Evolutionary conservation across 2,797 vertebrate species (phyloP).

Genomic region (Sebastes hubbsi): DNA sequence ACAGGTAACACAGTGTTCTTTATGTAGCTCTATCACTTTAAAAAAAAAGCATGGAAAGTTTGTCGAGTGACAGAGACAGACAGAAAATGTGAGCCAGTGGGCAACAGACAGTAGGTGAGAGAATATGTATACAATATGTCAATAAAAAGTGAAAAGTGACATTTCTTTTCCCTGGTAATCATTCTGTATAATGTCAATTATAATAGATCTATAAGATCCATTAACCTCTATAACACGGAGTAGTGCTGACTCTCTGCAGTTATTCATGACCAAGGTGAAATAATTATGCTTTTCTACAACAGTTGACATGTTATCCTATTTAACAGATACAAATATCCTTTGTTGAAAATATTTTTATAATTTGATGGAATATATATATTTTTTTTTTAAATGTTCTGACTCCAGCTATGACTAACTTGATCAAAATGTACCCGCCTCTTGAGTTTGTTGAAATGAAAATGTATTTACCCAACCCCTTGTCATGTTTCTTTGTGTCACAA

Average conservation of each 20-base stretch:
- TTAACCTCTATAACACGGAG: background rate
- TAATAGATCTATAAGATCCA: background rate
- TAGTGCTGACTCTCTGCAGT: background rate
- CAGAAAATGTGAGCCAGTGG: background rate
- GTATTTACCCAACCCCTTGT: background rate
- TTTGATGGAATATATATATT: background rate
- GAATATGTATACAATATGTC: background rate
- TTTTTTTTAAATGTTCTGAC: too few relatives aligned
- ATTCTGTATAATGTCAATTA: background rate
- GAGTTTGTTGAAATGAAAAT: background rate
- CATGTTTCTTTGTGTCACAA: background rate
- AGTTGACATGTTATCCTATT: background rate
- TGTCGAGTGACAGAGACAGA: background rate
- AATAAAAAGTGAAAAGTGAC: background rate
- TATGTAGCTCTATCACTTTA: background rate
- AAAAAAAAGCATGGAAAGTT: background rate
- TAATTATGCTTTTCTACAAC: background rate
- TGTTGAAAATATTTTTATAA: background rate
- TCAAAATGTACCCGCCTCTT: background rate
- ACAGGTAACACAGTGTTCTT: background rate
- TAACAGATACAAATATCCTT: background rate
- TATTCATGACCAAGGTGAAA: background rate
- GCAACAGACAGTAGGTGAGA: background rate
- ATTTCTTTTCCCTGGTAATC: background rate
- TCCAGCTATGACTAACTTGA: too few relatives aligned